Percentiles rank a stretch among this genome's conserved stretches.
Conservation (phyloP, 2,113 vertebrate species). For the Crotalus tigris region DNA sequence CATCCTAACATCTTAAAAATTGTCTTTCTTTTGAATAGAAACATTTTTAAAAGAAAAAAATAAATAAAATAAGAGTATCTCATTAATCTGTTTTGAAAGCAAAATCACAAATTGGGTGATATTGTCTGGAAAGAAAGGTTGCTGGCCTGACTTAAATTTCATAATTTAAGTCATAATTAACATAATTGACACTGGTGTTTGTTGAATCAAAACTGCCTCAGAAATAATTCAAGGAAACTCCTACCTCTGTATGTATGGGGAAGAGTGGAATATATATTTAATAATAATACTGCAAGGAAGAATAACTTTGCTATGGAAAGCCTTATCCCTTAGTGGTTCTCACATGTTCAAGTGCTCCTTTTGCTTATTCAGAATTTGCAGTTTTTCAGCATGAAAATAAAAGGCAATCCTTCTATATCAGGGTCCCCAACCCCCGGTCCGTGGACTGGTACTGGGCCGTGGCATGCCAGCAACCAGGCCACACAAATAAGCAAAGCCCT, state of each 20-base stretch:
- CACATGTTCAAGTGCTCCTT: conserved; percentile 11
- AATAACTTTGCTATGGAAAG: neutral
- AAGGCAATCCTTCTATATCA: neutral
- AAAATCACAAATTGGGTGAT: neutral
- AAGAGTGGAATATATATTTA: neutral
- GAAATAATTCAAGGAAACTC: neutral
- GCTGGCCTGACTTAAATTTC: neutral
- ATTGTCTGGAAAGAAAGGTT: neutral
- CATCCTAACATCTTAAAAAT: neutral
- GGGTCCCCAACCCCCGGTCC: no score
- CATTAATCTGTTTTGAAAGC: neutral
- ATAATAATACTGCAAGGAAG: neutral
- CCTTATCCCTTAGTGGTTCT: neutral
- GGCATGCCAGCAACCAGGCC: no score
- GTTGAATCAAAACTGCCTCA: neutral
- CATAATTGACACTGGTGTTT: neutral
- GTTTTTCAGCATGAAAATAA: neutral
- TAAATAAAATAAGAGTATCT: neutral
- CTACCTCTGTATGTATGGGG: neutral
- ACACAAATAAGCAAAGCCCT: no score
- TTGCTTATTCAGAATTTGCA: neutral
- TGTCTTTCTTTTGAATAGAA: neutral
- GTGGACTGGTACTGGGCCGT: no score
- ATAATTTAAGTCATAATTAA: no score
- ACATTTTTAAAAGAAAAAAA: neutral